These are phyloP conservation scores for Vespertilio murinus DNA, from an alignment of 2,797 vertebrate genomes.

Conservation along the genomic window DNA sequence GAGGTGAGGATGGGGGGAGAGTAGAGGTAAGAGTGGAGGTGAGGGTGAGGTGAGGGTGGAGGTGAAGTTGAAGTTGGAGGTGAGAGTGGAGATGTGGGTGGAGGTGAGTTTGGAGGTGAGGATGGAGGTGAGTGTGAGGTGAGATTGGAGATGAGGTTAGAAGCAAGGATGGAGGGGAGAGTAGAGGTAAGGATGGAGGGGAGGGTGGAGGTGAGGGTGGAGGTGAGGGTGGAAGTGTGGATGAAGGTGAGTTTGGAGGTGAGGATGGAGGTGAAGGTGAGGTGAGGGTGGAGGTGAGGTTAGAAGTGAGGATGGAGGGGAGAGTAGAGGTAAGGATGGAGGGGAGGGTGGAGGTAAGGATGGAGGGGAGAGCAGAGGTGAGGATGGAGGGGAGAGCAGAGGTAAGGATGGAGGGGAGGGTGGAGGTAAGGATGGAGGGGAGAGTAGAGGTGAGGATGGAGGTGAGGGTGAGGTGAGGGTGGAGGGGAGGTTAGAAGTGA, in stretches of 20 bases:
- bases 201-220: slow-evolving; percentile 76
- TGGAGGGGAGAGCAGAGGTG: slow-evolving; percentile 89
- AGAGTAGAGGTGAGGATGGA: not conserved
- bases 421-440: not conserved
- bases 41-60: slow-evolving; percentile 84
- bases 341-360: slow-evolving; percentile 58
- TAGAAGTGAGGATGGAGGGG: not conserved
- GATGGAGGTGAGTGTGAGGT: slow-evolving; percentile 86
- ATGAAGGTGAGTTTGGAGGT: slow-evolving; percentile 91
- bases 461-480: not conserved
- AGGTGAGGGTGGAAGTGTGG: slow-evolving; percentile 89
- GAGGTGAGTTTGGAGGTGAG: slow-evolving; percentile 88
- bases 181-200: slow-evolving; percentile 91
- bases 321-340: slow-evolving; percentile 82
- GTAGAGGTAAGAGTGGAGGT: slow-evolving; percentile 84
- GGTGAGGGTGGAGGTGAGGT: slow-evolving; percentile 75
- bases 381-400: slow-evolving; percentile 86
- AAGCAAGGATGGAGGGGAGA: slow-evolving; percentile 83
- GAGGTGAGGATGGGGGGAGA: slow-evolving; percentile 81
- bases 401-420: slow-evolving; percentile 73
- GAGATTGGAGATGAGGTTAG: slow-evolving; percentile 76
- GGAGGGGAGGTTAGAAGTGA: not conserved
- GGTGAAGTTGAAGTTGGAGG: slow-evolving; percentile 90
- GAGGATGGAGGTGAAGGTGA: slow-evolving; percentile 84
- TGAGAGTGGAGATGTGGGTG: not conserved